Conservation (phyloP, 2,113 vertebrate species). For the Bos taurus region DNA sequence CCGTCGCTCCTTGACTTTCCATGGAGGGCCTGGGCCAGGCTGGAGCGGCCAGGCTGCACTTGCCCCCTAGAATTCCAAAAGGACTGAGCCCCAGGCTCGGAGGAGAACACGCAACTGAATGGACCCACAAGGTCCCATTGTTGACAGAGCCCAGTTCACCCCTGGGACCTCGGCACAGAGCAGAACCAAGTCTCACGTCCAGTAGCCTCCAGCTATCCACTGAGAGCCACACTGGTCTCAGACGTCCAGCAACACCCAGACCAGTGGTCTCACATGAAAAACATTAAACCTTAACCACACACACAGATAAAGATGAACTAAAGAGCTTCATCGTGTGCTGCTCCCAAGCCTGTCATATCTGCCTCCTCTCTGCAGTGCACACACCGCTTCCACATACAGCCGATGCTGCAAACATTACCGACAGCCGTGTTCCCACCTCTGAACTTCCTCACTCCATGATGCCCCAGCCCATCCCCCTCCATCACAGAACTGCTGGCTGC, state of each 20-base stretch:
- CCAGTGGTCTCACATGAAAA: background rate
- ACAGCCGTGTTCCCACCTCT: background rate
- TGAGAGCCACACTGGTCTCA: background rate
- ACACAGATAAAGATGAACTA: background rate
- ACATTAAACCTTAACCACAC: background rate
- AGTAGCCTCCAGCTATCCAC: background rate
- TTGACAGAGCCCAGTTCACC: background rate
- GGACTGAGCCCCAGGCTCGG: background rate
- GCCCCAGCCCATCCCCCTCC: background rate
- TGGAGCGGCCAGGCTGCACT: background rate
- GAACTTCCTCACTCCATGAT: background rate
- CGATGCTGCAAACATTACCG: too few species aligned
- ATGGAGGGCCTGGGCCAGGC: background rate
- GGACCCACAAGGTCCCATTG: background rate
- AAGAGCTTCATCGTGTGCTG: background rate
- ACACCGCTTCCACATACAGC: background rate
- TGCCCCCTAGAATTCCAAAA: background rate
- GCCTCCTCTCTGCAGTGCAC: background rate
- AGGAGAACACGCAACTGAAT: background rate
- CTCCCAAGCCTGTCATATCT: background rate
- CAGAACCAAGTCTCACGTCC: background rate
- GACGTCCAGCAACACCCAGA: background rate
- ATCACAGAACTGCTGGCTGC: background rate
- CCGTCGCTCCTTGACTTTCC: rapidly evolving
- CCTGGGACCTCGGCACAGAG: rapidly evolving